Base-by-base conservation (phyloP, 2,888 invertebrate species). In the Dastarcus helophoroides region DNA sequence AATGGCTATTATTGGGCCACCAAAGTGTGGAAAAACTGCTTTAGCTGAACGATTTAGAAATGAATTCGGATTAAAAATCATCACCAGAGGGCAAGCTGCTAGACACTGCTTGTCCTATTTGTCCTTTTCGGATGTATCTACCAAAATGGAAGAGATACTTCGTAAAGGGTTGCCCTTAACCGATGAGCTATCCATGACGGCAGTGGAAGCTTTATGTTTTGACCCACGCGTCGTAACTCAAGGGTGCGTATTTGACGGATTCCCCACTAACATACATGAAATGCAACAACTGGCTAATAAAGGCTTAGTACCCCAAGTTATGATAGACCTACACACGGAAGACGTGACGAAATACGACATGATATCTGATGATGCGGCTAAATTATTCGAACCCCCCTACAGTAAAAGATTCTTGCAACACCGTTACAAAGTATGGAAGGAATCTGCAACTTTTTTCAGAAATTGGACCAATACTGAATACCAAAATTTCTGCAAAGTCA, bases 211-310 rank as follows among this genome's bases (percentile, higher is more conserved):
- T 23, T 56, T 63, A 19, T 53, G 63, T 19, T 62, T 68, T 27
- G 67, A 71, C 51, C 56, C 63, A 29, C 60, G 60, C 29, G 56
- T 62, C 6, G 44, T 58, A 3, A 65, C 69, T 2, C 66, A 69
- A 43, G 78, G 78, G n/a, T 64, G 67, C 46, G 53, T 79, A 8
- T 61, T 73, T 31, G 77, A 78, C 47, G 77, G 76, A 1, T 71
- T 75, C 51, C 76, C 75, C 3, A 58, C 62, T 32, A 58, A 56
- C 12, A 54, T 64, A n/a, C 47, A 58, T 23, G 70, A 74, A 51
- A 61, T 67, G 7, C 56, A 60, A 40, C 60, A 65, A 41, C 50
- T 76, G 11, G 54, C 58, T 3, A 62, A 60, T 40, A 35, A 62
- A 12, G 70, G 69, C 14, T 46, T 76, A n/a, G 65, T 69, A 34